A percentile compares a stretch with the other conserved stretches of the same genome.
These are phyloP conservation scores for Nephotettix cincticeps DNA, from an alignment of 1,140 invertebrate species.

Conservation along the genomic window DNA sequence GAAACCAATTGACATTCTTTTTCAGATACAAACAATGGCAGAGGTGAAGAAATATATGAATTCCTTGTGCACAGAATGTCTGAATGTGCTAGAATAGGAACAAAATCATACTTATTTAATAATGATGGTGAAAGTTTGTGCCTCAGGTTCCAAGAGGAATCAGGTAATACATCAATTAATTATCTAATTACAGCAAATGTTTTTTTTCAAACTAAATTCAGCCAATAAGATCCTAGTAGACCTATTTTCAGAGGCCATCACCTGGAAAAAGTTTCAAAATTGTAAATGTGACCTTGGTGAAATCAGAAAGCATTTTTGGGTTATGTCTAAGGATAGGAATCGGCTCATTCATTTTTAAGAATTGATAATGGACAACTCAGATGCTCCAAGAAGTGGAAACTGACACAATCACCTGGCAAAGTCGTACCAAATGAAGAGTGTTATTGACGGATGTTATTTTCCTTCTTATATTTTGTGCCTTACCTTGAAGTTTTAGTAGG, in stretches of 20 bases:
- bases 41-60: slow-evolving; percentile 37
- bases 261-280: too few relatives aligned
- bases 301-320: background rate
- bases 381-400: too few relatives aligned
- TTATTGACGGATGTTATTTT: too few relatives aligned
- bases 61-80: slow-evolving; percentile 45
- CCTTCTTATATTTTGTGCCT: too few relatives aligned
- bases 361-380: too few relatives aligned
- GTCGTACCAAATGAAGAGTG: too few relatives aligned
- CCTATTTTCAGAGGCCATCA: too few relatives aligned
- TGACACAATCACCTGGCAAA: too few relatives aligned
- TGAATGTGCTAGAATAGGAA: slow-evolving; percentile 45
- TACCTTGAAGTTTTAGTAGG: too few relatives aligned
- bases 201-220: slow-evolving; percentile 7
- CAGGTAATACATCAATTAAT: slow-evolving; percentile 33
- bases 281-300: background rate
- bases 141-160: slow-evolving; percentile 40
- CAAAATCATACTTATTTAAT: slow-evolving; percentile 44
- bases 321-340: background rate
- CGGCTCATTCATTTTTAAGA: background rate
- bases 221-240: background rate
- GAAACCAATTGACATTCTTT: too few relatives aligned
- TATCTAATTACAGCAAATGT: background rate
- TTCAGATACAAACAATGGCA: slow-evolving; percentile 29
- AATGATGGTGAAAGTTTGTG: slow-evolving; percentile 44